phyloP scores from a whole-genome alignment of 2,113 vertebrate genomes.

The Phaethon lepturus region DNA sequence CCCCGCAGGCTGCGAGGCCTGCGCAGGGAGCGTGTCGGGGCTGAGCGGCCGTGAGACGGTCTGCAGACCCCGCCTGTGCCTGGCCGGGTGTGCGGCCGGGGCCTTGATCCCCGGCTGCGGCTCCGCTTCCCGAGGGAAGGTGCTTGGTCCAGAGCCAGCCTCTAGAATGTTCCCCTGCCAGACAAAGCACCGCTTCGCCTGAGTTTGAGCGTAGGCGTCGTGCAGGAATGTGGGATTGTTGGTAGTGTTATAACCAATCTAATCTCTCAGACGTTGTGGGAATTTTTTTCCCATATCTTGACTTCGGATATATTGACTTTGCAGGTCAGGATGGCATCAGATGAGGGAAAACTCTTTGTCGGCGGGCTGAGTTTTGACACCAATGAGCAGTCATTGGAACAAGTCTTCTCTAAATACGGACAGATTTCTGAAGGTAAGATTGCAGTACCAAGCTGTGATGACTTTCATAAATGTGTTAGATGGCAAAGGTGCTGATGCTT shows the following conservation, averaged over 20 bases:
- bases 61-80: neutral
- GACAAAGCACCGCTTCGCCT: accelerated
- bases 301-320: accelerated
- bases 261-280: accelerated
- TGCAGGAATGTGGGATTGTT: accelerated
- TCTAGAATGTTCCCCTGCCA: accelerated
- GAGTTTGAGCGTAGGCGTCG: accelerated
- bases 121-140: neutral
- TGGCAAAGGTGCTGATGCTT: accelerated
- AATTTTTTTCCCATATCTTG: neutral
- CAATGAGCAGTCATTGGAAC: constrained; percentile 89
- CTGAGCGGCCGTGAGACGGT: neutral
- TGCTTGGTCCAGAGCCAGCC: neutral
- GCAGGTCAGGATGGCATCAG: constrained; percentile 85
- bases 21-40: neutral
- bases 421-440: constrained; percentile 89
- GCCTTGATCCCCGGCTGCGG: neutral
- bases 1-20: no score
- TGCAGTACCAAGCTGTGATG: accelerated
- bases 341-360: constrained; percentile 95
- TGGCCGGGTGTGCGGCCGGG: no score
- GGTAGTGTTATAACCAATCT: accelerated
- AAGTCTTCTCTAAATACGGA: constrained; percentile 94
- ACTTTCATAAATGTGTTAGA: accelerated
- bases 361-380: constrained; percentile 96